phyloP scores from a whole-genome alignment of 2,113 vertebrate genomes.

The Chaetops frenatus region DNA sequence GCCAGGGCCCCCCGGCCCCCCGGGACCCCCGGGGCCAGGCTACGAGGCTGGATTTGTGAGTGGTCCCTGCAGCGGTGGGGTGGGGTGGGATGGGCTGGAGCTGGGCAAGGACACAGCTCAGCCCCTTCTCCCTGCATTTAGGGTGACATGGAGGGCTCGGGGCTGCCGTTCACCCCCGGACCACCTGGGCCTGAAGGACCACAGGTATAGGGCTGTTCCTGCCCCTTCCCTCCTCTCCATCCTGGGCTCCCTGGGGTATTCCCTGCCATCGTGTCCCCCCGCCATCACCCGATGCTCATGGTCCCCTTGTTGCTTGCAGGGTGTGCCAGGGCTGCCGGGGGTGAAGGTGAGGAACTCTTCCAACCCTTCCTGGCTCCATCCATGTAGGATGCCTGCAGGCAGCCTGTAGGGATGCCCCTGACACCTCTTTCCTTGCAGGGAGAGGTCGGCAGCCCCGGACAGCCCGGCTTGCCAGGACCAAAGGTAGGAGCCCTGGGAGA shows the following conservation, averaged over 20 bases:
- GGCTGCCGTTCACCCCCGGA: slow-evolving; percentile 64
- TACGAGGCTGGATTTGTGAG: slow-evolving; percentile 87
- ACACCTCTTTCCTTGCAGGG: slow-evolving; percentile 50
- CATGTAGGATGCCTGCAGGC: not conserved
- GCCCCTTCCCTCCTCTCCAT: not conserved
- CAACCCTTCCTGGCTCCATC: not conserved
- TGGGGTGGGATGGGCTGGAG: not conserved
- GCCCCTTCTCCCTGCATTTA: slow-evolving; percentile 1
- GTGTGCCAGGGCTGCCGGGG: slow-evolving; percentile 48
- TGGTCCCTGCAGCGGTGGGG: not conserved
- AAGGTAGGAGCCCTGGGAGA: slow-evolving; percentile 22
- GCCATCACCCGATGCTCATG: not conserved
- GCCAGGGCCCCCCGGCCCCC: slow-evolving; percentile 75
- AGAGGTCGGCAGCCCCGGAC: slow-evolving; percentile 60
- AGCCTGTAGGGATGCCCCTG: not conserved
- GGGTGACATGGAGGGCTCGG: slow-evolving; percentile 93
- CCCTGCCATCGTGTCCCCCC: not conserved
- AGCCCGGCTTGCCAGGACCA: slow-evolving; percentile 36
- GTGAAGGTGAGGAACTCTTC: slow-evolving; percentile 62
- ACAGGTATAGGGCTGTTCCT: slow-evolving; percentile 71
- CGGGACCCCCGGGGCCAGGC: slow-evolving; percentile 77
- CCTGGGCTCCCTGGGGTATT: not conserved
- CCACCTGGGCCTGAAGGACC: slow-evolving; percentile 70
- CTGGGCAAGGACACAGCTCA: accelerated
- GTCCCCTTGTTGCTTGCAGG: slow-evolving; percentile 27